A percentile compares a stretch with the other conserved stretches of the same genome.
Conservation (phyloP, 2,888 invertebrate genomes). For the Harpalus rubripes region DNA sequence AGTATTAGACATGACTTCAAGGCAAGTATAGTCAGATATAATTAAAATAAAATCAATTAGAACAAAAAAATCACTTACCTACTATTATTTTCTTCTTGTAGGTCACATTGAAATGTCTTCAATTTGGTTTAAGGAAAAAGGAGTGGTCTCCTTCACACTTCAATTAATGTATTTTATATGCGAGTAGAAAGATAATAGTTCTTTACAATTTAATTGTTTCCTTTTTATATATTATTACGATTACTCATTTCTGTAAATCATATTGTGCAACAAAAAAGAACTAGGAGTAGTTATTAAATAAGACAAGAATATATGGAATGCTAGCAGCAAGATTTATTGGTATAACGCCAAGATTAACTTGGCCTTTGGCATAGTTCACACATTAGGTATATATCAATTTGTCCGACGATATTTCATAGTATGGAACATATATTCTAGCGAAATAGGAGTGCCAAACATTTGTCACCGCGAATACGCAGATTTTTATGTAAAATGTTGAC, state of each 20-base stretch:
- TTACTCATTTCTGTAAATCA: slow-evolving; percentile 1
- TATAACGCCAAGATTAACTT: slow-evolving; percentile 6
- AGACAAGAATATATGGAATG: neutral
- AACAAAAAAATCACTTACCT: neutral
- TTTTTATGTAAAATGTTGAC: no score
- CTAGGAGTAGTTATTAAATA: neutral
- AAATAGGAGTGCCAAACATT: neutral
- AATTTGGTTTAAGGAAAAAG: no score
- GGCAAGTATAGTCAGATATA: no score
- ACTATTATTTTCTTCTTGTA: neutral
- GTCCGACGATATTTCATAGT: neutral
- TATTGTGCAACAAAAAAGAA: neutral
- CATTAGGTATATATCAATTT: slow-evolving; percentile 3
- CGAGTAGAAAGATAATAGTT: neutral
- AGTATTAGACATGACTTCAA: no score
- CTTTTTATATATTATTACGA: neutral
- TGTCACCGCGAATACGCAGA: no score
- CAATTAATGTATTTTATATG: neutral
- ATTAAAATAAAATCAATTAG: no score
- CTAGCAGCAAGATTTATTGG: neutral
- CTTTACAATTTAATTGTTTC: neutral
- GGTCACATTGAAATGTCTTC: neutral
- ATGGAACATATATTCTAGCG: neutral
- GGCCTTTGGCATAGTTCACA: slow-evolving; percentile 1
- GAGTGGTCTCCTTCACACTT: neutral